Percentiles rank a stretch among this genome's conserved stretches.
Evolutionary conservation across 2,888 invertebrate genomes (phyloP).

Genomic region (Ophion costatus): DNA sequence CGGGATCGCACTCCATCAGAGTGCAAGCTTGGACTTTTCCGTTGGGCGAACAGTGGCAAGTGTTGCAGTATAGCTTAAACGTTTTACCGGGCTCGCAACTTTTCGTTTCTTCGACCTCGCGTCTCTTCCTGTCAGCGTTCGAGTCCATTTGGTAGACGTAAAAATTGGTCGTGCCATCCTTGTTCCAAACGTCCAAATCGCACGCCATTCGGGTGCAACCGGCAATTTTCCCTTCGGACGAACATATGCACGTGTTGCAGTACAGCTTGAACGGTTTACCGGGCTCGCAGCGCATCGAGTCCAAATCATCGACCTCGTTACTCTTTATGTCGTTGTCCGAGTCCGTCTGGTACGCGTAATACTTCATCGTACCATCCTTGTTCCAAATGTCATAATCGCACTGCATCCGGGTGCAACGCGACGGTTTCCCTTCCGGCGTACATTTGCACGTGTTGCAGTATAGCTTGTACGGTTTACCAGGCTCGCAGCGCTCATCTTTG

Average conservation of each 20-base stretch:
- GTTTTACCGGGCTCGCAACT: constrained; percentile 60
- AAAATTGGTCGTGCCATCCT: background rate
- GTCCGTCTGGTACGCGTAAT: background rate
- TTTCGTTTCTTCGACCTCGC: background rate
- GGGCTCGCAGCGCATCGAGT: constrained; percentile 36
- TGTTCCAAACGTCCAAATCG: background rate
- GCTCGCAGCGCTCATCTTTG: constrained; percentile 15
- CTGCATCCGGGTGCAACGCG: constrained; percentile 67
- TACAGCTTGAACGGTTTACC: constrained; percentile 77
- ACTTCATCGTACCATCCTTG: constrained; percentile 60
- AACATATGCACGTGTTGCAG: constrained; percentile 86
- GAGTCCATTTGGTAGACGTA: background rate
- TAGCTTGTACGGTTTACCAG: constrained; percentile 82
- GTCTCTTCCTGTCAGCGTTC: background rate
- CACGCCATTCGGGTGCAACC: constrained; percentile 57
- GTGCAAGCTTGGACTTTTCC: constrained; percentile 63
- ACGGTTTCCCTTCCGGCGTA: constrained; percentile 81
- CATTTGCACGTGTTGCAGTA: constrained; percentile 85
- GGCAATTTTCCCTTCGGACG: constrained; percentile 82
- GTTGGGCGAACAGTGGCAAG: constrained; percentile 86
- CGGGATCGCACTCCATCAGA: constrained; percentile 64
- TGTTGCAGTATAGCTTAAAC: constrained; percentile 85
- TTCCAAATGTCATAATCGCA: constrained; percentile 67
- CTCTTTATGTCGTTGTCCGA: background rate
- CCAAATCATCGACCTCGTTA: background rate